A percentile compares a stretch with the other conserved stretches of the same genome.
Conservation (phyloP, 1,140 invertebrate species). For the Drosophila kikkawai region DNA sequence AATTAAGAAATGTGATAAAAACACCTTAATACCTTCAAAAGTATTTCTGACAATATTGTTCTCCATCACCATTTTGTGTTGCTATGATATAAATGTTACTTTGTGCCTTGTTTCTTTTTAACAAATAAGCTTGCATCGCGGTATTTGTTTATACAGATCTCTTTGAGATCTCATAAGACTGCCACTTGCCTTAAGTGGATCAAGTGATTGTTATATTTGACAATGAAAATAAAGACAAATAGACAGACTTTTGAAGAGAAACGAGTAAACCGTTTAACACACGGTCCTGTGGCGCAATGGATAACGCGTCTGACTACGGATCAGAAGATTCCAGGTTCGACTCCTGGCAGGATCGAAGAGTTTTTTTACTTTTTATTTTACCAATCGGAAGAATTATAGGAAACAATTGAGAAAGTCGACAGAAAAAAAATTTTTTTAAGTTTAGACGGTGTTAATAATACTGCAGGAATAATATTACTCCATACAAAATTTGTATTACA, state of each 20-base stretch:
- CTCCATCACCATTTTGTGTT: background rate
- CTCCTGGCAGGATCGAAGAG: constrained; percentile 89
- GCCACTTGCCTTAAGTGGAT: too few relatives aligned
- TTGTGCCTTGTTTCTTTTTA: background rate
- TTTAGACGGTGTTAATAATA: too few relatives aligned
- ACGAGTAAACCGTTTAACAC: background rate
- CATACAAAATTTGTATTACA: too few relatives aligned
- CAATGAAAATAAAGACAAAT: background rate
- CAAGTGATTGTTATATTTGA: background rate
- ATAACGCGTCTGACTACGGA: constrained; percentile 90
- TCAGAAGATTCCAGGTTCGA: constrained; percentile 91
- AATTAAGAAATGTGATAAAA: too few relatives aligned
- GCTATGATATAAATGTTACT: background rate
- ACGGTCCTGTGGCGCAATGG: constrained; percentile 89
- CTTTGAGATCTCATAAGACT: background rate
- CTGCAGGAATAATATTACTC: too few relatives aligned
- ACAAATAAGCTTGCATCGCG: constrained; percentile 31
- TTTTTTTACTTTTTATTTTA: background rate
- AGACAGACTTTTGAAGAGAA: background rate
- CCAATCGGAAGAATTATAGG: background rate
- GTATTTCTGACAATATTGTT: too few relatives aligned
- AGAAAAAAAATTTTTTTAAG: too few relatives aligned
- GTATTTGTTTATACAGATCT: background rate
- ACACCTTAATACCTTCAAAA: too few relatives aligned
- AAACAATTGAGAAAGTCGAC: too few relatives aligned